Base-by-base conservation (phyloP, 2,113 vertebrate genomes). In the Taxidea taxus region DNA sequence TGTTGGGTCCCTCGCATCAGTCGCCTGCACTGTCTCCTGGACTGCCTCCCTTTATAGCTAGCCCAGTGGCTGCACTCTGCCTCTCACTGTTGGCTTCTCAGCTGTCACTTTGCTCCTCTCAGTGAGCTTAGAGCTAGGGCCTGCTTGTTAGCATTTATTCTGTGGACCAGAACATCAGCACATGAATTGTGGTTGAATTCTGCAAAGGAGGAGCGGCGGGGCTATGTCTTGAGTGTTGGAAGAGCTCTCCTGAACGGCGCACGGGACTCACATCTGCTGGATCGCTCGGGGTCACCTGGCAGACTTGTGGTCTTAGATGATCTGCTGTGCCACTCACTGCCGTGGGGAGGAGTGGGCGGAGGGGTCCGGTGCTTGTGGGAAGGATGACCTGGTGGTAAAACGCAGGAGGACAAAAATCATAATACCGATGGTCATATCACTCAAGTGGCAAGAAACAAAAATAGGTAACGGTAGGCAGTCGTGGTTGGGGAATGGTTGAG, bases 1-100 rank as follows among this genome's bases (percentile, higher is more conserved):
- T 62, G 9, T n/a, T 20, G 27, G 23, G 47, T 11, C 42, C 56
- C 37, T 16, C 34, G 16, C 42, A 23, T 29, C 16, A 72, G 27
- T 47, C 14, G 1, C 14, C 20, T 16, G 9, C 39, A 14, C 29
- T 37, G 42, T n/a, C 68, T 42, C 29, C 16, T 21, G 13, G 56
- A 23, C 23, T 44, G 29, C 11, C 54, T 44, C 27, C 27, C 16
- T 62, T 29, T 34, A 31, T 20, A 54, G 66, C 1, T 16, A 82
- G 16, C 34, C 47, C 3, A 1, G 0, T 5, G 2, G 31, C 23
- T 34, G 49, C 18, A 0, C 20, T 25, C 49, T 8, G 34, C 34
- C 16, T 66, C 23, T 34, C 25, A 11, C 31, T 64, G 11, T 4
- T 21, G 18, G 31, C 25, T 13, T 8, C 4, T 27, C 31, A 15